Percentiles rank a stretch among this genome's conserved stretches.
phyloP scores from a whole-genome alignment of 2,797 vertebrate genomes.

The Micromesistius poutassou region DNA sequence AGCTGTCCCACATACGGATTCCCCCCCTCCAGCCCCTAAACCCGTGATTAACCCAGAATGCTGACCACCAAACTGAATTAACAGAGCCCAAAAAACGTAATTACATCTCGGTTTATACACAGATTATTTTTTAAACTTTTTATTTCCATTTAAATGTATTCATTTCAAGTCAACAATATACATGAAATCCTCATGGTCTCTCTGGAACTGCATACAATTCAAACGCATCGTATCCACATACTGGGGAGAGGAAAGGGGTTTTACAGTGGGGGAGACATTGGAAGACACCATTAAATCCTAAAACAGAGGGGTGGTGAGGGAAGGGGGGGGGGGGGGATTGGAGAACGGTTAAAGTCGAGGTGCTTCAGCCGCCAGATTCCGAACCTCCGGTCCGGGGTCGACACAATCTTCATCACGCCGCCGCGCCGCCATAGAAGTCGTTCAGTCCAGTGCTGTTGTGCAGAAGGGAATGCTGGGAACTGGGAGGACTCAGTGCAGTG shows the following conservation, averaged over 20 bases:
- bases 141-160: conserved; percentile 69
- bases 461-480: conserved; percentile 78
- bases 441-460: conserved; percentile 67
- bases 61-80: not conserved
- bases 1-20: not conserved
- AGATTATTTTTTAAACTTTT: conserved; percentile 52
- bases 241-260: conserved; percentile 30
- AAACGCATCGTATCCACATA: conserved; percentile 42
- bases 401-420: conserved; percentile 18
- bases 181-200: conserved; percentile 59
- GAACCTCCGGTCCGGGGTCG: conserved; percentile 43
- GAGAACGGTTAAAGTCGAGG: not conserved
- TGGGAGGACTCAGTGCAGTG: conserved; percentile 74
- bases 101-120: not conserved
- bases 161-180: conserved; percentile 66
- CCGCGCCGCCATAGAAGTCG: conserved; percentile 23
- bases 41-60: not conserved
- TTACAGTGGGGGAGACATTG: conserved; percentile 36
- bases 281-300: conserved; percentile 50
- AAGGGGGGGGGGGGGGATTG: conserved; percentile 14
- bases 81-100: not conserved
- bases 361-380: conserved; percentile 61
- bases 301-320: conserved; percentile 27
- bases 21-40: not conserved
- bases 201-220: conserved; percentile 54